A percentile compares a stretch with the other conserved stretches of the same genome.
phyloP scores from a whole-genome alignment of 2,888 invertebrate species.

The Buathra laborator region DNA sequence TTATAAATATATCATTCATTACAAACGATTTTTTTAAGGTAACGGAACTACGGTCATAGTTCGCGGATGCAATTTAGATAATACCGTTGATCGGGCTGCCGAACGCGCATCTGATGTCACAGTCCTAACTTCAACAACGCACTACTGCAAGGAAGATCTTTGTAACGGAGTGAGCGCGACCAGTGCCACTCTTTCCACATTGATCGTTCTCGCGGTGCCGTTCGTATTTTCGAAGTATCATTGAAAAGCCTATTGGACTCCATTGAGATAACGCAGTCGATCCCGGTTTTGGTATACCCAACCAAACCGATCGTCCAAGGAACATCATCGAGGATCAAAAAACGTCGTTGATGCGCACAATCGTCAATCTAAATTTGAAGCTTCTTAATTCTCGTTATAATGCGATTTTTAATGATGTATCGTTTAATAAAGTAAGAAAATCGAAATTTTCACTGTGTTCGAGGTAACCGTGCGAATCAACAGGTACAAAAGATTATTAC shows the following conservation, averaged over 20 bases:
- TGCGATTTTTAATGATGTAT: neutral
- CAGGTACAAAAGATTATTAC: neutral
- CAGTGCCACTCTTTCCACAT: neutral
- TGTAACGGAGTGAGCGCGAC: neutral
- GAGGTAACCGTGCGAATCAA: neutral
- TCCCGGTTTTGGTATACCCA: neutral
- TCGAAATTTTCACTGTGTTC: neutral
- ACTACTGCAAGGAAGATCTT: neutral
- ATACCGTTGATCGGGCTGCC: neutral
- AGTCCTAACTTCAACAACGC: fast-evolving
- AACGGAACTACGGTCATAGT: neutral
- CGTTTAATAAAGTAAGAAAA: neutral
- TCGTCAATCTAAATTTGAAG: neutral
- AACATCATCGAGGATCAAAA: neutral
- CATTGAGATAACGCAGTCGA: neutral
- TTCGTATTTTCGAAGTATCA: neutral
- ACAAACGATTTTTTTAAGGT: neutral
- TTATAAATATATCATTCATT: neutral
- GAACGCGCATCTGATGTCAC: neutral
- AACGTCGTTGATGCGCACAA: neutral
- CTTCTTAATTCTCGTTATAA: neutral
- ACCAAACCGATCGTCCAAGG: neutral
- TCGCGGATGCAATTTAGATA: neutral
- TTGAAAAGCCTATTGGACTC: neutral
- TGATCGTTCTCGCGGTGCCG: neutral